phyloP scores from a whole-genome alignment of 2,888 invertebrate species.

The Stratiomys singularior region DNA sequence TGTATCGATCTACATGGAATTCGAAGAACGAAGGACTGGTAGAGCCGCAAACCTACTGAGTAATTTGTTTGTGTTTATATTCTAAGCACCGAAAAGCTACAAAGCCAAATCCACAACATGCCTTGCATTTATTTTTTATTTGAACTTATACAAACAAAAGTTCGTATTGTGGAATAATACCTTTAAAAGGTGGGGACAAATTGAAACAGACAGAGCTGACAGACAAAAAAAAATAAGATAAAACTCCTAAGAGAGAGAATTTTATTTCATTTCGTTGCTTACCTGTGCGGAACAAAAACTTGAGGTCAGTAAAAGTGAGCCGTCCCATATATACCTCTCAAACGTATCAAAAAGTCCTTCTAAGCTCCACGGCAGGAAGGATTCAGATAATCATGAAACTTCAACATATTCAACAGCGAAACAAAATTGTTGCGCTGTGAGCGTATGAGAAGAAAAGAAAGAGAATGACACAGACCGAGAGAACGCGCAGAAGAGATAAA shows the following conservation, averaged over 20 bases:
- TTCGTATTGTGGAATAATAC: not conserved
- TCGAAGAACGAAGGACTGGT: not conserved
- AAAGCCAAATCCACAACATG: not conserved
- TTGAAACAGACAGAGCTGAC: slow-evolving; percentile 4
- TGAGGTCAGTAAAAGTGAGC: not conserved
- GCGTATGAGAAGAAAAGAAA: not conserved
- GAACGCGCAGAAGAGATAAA: not conserved
- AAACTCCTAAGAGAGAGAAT: not conserved
- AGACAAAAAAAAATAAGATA: not conserved
- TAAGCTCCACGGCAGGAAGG: not conserved
- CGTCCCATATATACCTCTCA: not conserved
- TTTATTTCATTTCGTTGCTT: not conserved
- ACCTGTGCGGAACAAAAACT: not conserved
- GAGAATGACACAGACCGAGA: not conserved
- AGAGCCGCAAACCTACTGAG: no score
- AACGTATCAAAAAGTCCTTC: not conserved
- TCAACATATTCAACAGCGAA: not conserved
- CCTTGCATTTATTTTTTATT: not conserved
- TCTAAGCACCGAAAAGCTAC: not conserved
- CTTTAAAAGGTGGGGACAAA: slow-evolving; percentile 11
- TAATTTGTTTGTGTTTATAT: no score
- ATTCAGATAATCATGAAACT: not conserved
- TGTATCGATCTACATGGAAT: no score
- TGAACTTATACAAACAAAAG: not conserved
- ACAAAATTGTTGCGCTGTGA: not conserved